Base-by-base conservation (phyloP, 2,888 invertebrate species). In the Meteorus cinctellus region DNA sequence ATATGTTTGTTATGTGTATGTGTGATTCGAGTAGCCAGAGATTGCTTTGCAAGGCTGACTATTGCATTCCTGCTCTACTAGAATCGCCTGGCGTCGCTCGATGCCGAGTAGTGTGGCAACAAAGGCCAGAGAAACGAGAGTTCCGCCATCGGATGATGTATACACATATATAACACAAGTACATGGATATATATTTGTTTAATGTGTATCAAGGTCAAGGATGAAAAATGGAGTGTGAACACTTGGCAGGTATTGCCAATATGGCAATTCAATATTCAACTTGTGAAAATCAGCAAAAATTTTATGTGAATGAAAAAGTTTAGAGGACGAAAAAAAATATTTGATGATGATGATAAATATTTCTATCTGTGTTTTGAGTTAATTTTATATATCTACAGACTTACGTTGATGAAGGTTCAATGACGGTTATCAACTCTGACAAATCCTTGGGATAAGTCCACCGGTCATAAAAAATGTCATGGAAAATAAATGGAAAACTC, bases 21-120 rank as follows among this genome's bases (percentile, higher is more conserved):
- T 55, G 55, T 55, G 55, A 55, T 19, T 55, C 19, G 55, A 55
- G 55, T 55, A 55, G 55, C 19, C 19, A 55, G 55, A 55, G 55
- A 55, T 55, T 55, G 55, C 55, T 55, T 19, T 19, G 19, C 19
- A 55, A 55, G 55, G 55, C 55, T 55, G 55, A 55, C 55, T 55
- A 55, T 55, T 55, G 55, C 55, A 55, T 55, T 55, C 55, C 19
- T n/a, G n/a, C 19, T 55, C 55, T 24, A 55, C 55, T 55, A 6
- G 55, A 55, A 55, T 55, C 55, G 19, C 55, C 4, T 55, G 55
- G 55, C 19, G 55, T 55, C 55, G n/a, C 48, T 48, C 48, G 55
- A 55, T 55, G 55, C 55, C 5, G 19, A 55, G 55, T 55, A 24
- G 55, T 19, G 19, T 19, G 19, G 55, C 19, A 55, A 55, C 55